phyloP scores from a whole-genome alignment of 2,888 invertebrate genomes.

The Lasioglossum malachurum region DNA sequence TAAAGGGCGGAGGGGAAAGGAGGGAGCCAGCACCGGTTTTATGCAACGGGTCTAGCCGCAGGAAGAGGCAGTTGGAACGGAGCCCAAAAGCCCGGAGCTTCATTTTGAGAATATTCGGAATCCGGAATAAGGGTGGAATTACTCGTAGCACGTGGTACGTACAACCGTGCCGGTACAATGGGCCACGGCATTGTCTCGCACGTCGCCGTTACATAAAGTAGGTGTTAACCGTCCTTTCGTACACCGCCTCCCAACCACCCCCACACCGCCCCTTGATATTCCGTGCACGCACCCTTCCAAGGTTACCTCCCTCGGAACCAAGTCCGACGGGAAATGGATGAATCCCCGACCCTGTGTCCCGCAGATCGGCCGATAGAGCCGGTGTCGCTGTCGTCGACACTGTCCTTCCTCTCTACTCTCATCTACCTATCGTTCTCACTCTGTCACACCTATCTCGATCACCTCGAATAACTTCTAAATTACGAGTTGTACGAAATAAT shows the following conservation, averaged over 20 bases:
- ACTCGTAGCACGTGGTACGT: constrained; percentile 67
- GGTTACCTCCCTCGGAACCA: constrained; percentile 23
- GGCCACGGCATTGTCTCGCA: constrained; percentile 65
- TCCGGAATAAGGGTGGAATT: constrained; percentile 69
- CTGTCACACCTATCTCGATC: too few species aligned
- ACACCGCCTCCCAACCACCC: constrained; percentile 6
- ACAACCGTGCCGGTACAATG: constrained; percentile 58
- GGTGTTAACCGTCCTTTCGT: constrained; percentile 66
- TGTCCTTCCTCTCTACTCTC: neutral
- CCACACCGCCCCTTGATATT: constrained; percentile 25
- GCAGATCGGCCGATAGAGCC: constrained; percentile 1
- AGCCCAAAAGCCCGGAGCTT: constrained; percentile 64
- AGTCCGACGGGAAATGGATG: constrained; percentile 29
- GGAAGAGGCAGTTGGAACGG: constrained; percentile 61
- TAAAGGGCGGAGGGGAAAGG: constrained; percentile 3
- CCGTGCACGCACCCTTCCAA: constrained; percentile 41
- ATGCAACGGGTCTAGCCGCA: constrained; percentile 42
- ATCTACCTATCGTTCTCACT: neutral
- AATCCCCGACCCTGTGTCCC: constrained; percentile 10
- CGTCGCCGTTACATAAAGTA: constrained; percentile 69
- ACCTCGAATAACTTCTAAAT: too few species aligned
- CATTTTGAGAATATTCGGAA: constrained; percentile 69
- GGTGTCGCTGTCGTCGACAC: neutral
- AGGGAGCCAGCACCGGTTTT: constrained; percentile 40
- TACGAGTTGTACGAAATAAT: too few species aligned